Conservation (phyloP, 2,113 vertebrate species). For the Hassar affinis region DNA sequence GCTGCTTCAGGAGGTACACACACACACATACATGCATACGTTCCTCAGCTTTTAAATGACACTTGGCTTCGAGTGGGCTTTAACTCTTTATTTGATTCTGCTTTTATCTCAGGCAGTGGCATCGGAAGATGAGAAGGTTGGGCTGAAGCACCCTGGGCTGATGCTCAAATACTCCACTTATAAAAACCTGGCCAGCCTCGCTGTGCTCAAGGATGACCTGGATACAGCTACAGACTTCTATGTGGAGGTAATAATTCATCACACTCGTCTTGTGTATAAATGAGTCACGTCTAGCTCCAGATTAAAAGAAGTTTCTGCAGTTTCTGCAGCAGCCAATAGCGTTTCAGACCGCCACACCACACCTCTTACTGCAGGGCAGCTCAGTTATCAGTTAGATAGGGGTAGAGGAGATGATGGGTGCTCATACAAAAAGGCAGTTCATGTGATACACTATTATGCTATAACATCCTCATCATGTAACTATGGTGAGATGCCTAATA, state of each 20-base stretch:
- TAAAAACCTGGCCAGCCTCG: constrained; percentile 91
- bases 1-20: constrained; percentile 86
- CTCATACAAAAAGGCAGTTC: too few species aligned
- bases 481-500: too few species aligned
- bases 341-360: background rate
- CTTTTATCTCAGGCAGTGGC: constrained; percentile 78
- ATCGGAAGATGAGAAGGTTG: constrained; percentile 88
- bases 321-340: background rate
- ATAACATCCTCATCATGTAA: too few species aligned
- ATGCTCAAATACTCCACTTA: constrained; percentile 98
- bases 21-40: too few species aligned
- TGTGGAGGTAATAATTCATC: constrained; percentile 78
- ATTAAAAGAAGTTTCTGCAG: background rate
- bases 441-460: too few species aligned
- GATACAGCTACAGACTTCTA: constrained; percentile 95
- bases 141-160: constrained; percentile 90
- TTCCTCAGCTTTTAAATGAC: too few species aligned
- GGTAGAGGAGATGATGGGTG: background rate
- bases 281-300: background rate
- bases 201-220: constrained; percentile 83
- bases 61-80: background rate
- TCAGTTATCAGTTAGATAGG: background rate
- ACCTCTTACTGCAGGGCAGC: background rate
- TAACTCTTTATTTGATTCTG: background rate
- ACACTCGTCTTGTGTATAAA: background rate